Percentiles rank a stretch among this genome's conserved stretches.
Evolutionary conservation across 2,888 invertebrate genomes (phyloP).

Genomic region (Lycia hirtaria): DNA sequence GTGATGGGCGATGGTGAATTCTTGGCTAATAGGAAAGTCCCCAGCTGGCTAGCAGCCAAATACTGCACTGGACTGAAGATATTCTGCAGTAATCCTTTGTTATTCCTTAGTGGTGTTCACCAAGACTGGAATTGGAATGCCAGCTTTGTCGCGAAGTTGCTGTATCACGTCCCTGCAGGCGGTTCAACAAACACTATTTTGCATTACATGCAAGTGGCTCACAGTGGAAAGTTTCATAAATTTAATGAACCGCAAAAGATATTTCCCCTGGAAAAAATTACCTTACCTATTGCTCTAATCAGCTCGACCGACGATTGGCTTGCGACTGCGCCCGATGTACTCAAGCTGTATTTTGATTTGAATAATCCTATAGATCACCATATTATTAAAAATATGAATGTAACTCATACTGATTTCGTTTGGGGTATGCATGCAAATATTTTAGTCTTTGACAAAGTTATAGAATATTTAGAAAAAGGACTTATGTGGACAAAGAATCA

Average conservation of each 20-base stretch:
- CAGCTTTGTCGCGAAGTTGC: slow-evolving; percentile 55
- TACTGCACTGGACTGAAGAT: slow-evolving; percentile 56
- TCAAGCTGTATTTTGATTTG: slow-evolving; percentile 60
- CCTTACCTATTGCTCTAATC: slow-evolving; percentile 61
- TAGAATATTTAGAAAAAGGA: slow-evolving; percentile 55
- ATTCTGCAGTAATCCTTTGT: slow-evolving; percentile 67
- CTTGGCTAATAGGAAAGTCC: slow-evolving; percentile 58
- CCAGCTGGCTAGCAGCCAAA: slow-evolving; percentile 54
- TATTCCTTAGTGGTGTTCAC: slow-evolving; percentile 61
- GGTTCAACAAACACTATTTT: slow-evolving; percentile 66
- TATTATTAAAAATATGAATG: slow-evolving; percentile 56
- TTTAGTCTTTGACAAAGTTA: slow-evolving; percentile 57
- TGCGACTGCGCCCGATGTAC: slow-evolving; percentile 57
- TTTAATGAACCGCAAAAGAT: slow-evolving; percentile 50
- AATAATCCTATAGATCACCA: slow-evolving; percentile 63
- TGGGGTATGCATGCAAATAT: slow-evolving; percentile 57
- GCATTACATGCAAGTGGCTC: slow-evolving; percentile 64
- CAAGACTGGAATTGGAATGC: slow-evolving; percentile 44
- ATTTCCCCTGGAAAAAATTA: slow-evolving; percentile 53
- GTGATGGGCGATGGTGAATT: slow-evolving; percentile 61
- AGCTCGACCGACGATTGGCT: slow-evolving; percentile 66
- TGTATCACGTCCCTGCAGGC: slow-evolving; percentile 67
- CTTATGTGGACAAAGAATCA: slow-evolving; percentile 35
- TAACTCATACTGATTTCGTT: slow-evolving; percentile 68
- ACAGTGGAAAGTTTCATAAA: slow-evolving; percentile 63